These are phyloP conservation scores for Cydia amplana DNA, from an alignment of 1,140 invertebrate genomes.

Conservation along the genomic window DNA sequence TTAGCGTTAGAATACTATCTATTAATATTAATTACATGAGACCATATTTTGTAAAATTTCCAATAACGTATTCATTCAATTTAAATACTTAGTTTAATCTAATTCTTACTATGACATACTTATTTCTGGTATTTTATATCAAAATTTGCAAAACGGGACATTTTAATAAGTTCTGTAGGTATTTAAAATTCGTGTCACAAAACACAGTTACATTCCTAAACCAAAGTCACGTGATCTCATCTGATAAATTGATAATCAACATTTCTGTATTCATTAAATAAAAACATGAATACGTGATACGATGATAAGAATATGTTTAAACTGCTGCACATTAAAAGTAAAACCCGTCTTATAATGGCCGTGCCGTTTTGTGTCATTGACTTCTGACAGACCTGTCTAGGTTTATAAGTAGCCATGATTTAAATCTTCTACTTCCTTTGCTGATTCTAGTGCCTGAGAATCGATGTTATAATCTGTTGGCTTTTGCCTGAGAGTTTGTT, in stretches of 20 bases:
- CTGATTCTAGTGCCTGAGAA: constrained; percentile 16
- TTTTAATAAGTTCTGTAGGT: not conserved
- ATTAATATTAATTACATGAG: too few relatives aligned
- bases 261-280: constrained; percentile 17
- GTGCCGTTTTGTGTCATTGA: constrained; percentile 31
- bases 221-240: not conserved
- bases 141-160: not conserved
- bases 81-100: not conserved
- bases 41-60: not conserved
- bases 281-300: not conserved
- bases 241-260: constrained; percentile 22
- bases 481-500: not conserved
- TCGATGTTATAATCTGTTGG: not conserved
- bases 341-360: constrained; percentile 23
- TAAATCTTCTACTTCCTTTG: constrained; percentile 22
- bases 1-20: too few relatives aligned
- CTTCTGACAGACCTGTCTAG: constrained; percentile 30
- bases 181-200: not conserved
- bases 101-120: not conserved
- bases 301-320: constrained; percentile 21
- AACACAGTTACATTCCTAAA: constrained; percentile 13
- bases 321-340: constrained; percentile 27
- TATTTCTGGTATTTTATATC: not conserved
- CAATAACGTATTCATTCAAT: too few relatives aligned
- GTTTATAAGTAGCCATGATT: constrained; percentile 28